Conservation (phyloP, 2,888 invertebrate genomes). For the Eilema caniola region DNA sequence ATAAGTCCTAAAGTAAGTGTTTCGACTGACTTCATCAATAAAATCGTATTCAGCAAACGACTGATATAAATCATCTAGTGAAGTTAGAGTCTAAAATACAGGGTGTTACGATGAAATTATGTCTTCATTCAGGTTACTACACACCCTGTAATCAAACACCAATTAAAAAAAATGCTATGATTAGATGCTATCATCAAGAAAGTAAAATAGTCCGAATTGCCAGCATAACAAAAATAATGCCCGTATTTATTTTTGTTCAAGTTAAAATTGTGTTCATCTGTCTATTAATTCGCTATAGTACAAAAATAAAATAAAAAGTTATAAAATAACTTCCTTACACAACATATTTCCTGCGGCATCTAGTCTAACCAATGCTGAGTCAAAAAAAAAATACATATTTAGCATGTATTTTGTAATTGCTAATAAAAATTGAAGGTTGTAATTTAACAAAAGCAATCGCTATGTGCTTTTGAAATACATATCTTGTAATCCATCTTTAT, state of each 20-base stretch:
- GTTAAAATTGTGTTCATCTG: too few species aligned
- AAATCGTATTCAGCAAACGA: slow-evolving; percentile 51
- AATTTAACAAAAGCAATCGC: slow-evolving; percentile 73
- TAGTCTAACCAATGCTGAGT: slow-evolving; percentile 63
- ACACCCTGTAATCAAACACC: slow-evolving; percentile 35
- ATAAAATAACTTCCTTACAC: slow-evolving; percentile 31
- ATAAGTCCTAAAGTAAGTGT: slow-evolving; percentile 50
- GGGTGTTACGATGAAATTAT: slow-evolving; percentile 37
- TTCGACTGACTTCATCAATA: slow-evolving; percentile 60
- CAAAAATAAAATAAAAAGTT: slow-evolving; percentile 51
- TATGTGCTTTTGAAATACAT: slow-evolving; percentile 73
- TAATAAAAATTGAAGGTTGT: slow-evolving; percentile 67
- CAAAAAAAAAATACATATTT: slow-evolving; percentile 52
- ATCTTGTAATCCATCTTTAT: slow-evolving; percentile 74
- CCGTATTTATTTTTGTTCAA: background rate
- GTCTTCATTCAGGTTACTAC: slow-evolving; percentile 24
- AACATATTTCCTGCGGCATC: slow-evolving; percentile 42
- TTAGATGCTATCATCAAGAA: background rate
- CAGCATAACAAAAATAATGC: background rate
- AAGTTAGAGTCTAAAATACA: slow-evolving; percentile 43
- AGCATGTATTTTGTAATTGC: slow-evolving; percentile 43
- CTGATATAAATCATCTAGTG: slow-evolving; percentile 55
- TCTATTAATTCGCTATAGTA: slow-evolving; percentile 64
- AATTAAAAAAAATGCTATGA: background rate
- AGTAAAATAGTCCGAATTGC: background rate